A percentile compares a stretch with the other conserved stretches of the same genome.
These are phyloP conservation scores for Hyles lineata DNA, from an alignment of 2,888 invertebrate genomes.

Conservation along the genomic window DNA sequence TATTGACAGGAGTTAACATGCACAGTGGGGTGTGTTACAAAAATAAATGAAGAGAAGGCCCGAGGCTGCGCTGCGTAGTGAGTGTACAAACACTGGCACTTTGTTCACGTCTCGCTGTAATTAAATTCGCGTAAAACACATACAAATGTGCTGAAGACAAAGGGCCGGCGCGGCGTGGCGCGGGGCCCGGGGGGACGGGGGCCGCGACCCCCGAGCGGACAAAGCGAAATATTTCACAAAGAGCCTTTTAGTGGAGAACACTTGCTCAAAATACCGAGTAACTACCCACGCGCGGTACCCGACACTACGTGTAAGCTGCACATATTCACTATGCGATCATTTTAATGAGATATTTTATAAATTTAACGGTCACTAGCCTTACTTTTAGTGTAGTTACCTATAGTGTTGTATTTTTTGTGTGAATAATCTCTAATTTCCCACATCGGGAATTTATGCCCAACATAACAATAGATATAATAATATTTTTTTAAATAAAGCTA, in stretches of 20 bases:
- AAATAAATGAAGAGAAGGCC: not conserved
- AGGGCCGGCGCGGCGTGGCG: constrained; percentile 1
- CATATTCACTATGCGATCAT: not conserved
- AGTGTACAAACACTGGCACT: constrained; percentile 5
- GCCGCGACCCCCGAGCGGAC: not conserved
- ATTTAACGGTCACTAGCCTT: too few species aligned
- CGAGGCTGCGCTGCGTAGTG: not conserved
- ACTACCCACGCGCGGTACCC: not conserved
- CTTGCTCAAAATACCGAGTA: constrained; percentile 9
- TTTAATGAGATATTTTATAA: not conserved
- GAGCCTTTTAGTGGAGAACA: constrained; percentile 23
- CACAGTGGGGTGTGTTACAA: not conserved
- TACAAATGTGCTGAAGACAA: constrained; percentile 15
- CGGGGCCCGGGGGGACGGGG: not conserved
- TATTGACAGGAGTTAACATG: too few species aligned
- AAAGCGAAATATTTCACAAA: constrained; percentile 30
- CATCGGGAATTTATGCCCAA: too few species aligned
- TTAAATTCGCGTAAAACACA: constrained; percentile 19
- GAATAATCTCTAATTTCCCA: too few species aligned
- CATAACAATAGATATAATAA: too few species aligned
- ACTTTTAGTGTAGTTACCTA: too few species aligned
- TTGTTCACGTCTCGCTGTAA: constrained; percentile 16
- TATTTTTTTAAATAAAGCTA: too few species aligned
- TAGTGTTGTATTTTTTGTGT: too few species aligned
- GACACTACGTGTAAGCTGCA: not conserved